Percentiles rank a stretch among this genome's conserved stretches.
phyloP scores from a whole-genome alignment of 2,797 vertebrate species.

The Mycteria americana region DNA sequence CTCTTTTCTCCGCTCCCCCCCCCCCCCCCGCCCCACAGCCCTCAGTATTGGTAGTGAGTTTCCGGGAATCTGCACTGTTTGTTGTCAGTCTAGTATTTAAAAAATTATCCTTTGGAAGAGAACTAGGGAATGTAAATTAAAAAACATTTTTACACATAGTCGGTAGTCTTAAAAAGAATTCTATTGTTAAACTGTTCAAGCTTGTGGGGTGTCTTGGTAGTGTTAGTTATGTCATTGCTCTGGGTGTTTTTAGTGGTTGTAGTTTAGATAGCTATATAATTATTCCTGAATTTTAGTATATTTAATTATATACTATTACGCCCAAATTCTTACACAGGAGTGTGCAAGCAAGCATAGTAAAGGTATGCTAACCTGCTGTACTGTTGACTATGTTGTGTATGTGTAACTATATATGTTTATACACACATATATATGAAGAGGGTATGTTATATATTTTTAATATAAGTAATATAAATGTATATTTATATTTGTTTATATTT shows the following conservation, averaged over 20 bases:
- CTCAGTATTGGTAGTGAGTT: not conserved
- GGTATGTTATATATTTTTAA: not conserved
- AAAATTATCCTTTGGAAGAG: not conserved
- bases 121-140: not conserved
- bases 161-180: not conserved
- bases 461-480: not conserved
- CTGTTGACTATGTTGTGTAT: not conserved
- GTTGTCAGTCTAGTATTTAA: not conserved
- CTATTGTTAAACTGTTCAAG: not conserved
- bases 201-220: not conserved
- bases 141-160: not conserved
- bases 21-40: rapidly evolving
- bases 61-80: not conserved
- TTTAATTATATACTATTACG: not conserved
- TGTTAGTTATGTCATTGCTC: rapidly evolving
- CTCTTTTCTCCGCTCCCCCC: not conserved
- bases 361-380: not conserved
- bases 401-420: not conserved
- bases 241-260: not conserved
- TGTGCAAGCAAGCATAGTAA: not conserved
- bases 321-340: not conserved
- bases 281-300: not conserved
- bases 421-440: no score
- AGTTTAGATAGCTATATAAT: not conserved
- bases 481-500: not conserved